phyloP scores from a whole-genome alignment of 2,888 invertebrate genomes.

The Helleia helle region DNA sequence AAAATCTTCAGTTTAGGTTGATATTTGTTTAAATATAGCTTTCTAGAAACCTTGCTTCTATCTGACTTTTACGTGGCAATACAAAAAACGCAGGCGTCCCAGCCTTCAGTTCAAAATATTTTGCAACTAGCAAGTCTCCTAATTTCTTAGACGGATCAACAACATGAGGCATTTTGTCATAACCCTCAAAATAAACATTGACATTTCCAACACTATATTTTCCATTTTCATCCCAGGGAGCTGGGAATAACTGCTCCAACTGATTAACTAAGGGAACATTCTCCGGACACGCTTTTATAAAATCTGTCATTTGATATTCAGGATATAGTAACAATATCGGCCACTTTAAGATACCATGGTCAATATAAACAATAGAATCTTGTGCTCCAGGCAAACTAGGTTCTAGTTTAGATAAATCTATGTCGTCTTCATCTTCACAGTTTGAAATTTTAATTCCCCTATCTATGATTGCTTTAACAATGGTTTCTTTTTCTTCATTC shows the following conservation, averaged over 20 bases:
- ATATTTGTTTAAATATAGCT: conserved; percentile 45
- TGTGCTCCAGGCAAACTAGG: conserved; percentile 79
- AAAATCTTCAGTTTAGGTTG: no score
- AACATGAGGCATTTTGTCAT: conserved; percentile 73
- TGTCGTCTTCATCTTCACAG: conserved; percentile 55
- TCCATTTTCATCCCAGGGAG: conserved; percentile 81
- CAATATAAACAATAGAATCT: conserved; percentile 77
- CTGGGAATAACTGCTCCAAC: conserved; percentile 76
- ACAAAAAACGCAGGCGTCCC: conserved; percentile 80
- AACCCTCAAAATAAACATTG: conserved; percentile 83
- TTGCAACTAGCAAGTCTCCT: conserved; percentile 70
- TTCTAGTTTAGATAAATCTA: conserved; percentile 71
- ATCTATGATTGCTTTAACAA: conserved; percentile 54
- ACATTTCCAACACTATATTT: conserved; percentile 77
- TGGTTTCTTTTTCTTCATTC: conserved; percentile 47
- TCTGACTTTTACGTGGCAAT: conserved; percentile 68
- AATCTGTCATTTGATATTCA: conserved; percentile 89
- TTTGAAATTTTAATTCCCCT: conserved; percentile 72
- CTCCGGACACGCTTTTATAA: conserved; percentile 87
- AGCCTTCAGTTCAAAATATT: conserved; percentile 75
- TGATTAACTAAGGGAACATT: conserved; percentile 70
- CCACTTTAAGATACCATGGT: conserved; percentile 81
- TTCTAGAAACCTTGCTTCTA: conserved; percentile 73
- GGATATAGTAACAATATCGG: conserved; percentile 93
- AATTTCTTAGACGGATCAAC: conserved; percentile 73